These are phyloP conservation scores for Zosterops borbonicus DNA, from an alignment of 2,113 vertebrate species.

Conservation along the genomic window DNA sequence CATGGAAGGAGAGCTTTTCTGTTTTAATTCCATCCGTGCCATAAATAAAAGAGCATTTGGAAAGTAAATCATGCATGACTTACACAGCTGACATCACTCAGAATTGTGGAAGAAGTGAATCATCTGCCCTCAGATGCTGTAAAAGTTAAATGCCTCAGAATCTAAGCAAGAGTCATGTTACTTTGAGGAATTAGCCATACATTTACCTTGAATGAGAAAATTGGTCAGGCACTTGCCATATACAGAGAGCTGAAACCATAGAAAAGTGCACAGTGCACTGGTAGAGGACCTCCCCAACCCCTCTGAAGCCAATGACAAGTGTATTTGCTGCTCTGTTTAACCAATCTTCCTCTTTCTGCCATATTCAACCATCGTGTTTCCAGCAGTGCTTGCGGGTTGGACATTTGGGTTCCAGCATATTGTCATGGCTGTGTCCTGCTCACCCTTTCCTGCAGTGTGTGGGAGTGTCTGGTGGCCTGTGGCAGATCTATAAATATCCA, in stretches of 20 bases:
- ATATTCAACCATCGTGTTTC: neutral
- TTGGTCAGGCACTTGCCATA: neutral
- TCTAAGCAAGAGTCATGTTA: conserved; percentile 38
- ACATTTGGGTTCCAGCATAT: neutral
- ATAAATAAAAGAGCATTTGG: conserved; percentile 34
- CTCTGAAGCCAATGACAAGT: neutral
- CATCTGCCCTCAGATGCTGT: neutral
- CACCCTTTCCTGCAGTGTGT: neutral
- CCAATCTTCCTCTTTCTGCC: neutral
- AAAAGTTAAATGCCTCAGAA: conserved; percentile 43
- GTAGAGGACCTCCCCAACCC: neutral
- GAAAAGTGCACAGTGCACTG: neutral
- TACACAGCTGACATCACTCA: neutral
- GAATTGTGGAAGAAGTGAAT: neutral
- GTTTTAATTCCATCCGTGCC: neutral
- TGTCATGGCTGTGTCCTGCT: neutral
- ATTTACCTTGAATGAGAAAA: neutral
- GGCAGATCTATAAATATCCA: neutral
- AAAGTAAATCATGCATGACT: conserved; percentile 27
- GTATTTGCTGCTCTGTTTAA: neutral
- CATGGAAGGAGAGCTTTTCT: neutral
- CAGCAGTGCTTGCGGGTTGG: neutral
- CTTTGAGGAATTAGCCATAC: conserved; percentile 58
- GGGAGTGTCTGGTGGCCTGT: neutral
- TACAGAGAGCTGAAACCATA: neutral